A percentile compares a stretch with the other conserved stretches of the same genome.
phyloP scores from a whole-genome alignment of 2,888 invertebrate genomes.

The Spialia ferax region DNA sequence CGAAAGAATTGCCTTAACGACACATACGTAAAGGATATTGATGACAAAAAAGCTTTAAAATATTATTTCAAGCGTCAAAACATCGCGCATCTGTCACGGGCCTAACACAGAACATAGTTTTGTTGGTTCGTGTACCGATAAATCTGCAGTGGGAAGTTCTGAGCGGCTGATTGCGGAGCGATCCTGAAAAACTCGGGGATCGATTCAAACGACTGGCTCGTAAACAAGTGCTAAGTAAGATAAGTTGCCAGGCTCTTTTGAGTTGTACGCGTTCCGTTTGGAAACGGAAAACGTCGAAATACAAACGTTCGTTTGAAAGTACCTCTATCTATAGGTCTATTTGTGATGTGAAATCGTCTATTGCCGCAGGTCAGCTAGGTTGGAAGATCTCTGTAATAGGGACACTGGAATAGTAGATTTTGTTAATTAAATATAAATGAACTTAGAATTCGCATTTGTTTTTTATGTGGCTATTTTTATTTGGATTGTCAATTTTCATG shows the following conservation, averaged over 20 bases:
- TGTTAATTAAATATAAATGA: no score
- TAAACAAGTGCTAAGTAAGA: constrained; percentile 27
- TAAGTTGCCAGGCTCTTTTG: constrained; percentile 7
- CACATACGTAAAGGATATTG: no score
- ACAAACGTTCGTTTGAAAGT: background rate
- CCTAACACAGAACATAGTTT: constrained; percentile 10
- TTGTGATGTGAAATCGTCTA: no score
- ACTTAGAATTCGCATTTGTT: no score
- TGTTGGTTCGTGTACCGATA: constrained; percentile 20
- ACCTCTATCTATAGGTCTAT: no score
- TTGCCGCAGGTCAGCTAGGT: no score
- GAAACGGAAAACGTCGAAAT: background rate
- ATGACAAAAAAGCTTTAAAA: no score
- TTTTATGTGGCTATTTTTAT: no score
- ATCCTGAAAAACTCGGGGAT: constrained; percentile 13
- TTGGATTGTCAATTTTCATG: no score
- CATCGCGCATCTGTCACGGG: background rate
- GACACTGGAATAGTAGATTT: no score
- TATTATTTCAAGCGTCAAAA: background rate
- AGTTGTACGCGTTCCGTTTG: background rate
- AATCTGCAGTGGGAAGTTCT: constrained; percentile 27
- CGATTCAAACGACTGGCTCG: constrained; percentile 4
- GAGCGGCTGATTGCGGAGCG: constrained; percentile 24
- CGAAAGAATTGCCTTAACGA: no score
- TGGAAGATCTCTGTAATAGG: no score